Conservation (phyloP, 2,888 invertebrate genomes). For the Archaeoteleia sp. region DNA sequence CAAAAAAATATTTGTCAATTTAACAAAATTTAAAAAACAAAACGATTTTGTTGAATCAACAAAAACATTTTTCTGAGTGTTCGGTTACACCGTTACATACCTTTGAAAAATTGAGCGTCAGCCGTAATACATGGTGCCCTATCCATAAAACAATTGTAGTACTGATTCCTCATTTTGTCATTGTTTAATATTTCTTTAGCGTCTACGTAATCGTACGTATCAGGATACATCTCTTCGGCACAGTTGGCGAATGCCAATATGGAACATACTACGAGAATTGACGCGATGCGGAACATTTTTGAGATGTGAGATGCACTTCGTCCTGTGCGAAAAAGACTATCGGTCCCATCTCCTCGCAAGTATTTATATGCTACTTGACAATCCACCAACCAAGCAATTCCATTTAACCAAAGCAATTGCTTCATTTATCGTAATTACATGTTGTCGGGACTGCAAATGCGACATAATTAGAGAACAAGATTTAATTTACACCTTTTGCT, state of each 20-base stretch:
- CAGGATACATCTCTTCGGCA: constrained; percentile 54
- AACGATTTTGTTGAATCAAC: too few relatives aligned
- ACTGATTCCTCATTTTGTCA: constrained; percentile 59
- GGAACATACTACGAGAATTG: neutral
- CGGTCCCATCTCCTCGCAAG: neutral
- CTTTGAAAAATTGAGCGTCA: constrained; percentile 57
- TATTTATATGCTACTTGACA: constrained; percentile 1
- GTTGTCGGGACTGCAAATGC: constrained; percentile 1
- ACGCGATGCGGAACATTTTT: constrained; percentile 19
- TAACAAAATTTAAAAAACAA: neutral
- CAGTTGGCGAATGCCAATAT: constrained; percentile 11
- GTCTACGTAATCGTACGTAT: constrained; percentile 60
- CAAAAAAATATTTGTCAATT: too few relatives aligned
- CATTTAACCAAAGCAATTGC: constrained; percentile 1
- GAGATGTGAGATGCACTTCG: neutral
- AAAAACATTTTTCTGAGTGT: too few relatives aligned
- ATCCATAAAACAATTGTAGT: constrained; percentile 64
- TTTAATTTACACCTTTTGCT: neutral
- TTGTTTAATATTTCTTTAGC: constrained; percentile 61
- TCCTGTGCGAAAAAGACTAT: neutral
- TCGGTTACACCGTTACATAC: constrained; percentile 42
- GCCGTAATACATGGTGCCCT: constrained; percentile 57
- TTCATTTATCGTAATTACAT: neutral
- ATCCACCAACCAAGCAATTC: neutral
- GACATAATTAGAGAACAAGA: neutral